These are phyloP conservation scores for Agonopterix subpropinquella DNA, from an alignment of 2,888 invertebrate genomes.

Conservation along the genomic window DNA sequence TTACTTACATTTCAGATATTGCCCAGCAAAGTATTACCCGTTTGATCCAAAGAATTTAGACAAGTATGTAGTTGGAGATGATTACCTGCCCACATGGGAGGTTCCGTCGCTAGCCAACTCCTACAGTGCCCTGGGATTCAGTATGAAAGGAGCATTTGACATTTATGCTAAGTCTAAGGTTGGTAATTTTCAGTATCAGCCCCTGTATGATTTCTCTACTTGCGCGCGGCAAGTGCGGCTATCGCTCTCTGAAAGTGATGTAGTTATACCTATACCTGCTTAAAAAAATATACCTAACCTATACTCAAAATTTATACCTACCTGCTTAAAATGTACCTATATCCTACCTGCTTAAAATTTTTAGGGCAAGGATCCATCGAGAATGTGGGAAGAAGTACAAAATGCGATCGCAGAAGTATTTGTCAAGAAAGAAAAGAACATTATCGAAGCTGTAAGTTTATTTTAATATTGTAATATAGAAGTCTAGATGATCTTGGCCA, in stretches of 20 bases:
- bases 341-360: constrained; percentile 13
- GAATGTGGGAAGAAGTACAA: constrained; percentile 88
- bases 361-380: constrained; percentile 80
- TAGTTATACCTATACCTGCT: too few relatives aligned
- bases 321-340: background rate
- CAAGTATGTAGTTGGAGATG: constrained; percentile 96
- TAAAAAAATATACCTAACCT: too few relatives aligned
- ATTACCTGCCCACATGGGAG: constrained; percentile 96
- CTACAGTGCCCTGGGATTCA: constrained; percentile 82
- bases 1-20: constrained; percentile 79
- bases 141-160: constrained; percentile 92
- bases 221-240: too few relatives aligned
- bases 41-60: constrained; percentile 86
- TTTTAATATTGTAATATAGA: background rate
- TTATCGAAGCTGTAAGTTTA: constrained; percentile 75
- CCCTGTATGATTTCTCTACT: too few relatives aligned
- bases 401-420: constrained; percentile 83
- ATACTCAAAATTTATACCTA: too few relatives aligned
- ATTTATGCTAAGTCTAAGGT: constrained; percentile 78
- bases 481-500: too few relatives aligned
- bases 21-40: constrained; percentile 91
- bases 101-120: constrained; percentile 85
- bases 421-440: constrained; percentile 81
- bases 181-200: too few relatives aligned
- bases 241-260: too few relatives aligned